Percentiles rank a stretch among this genome's conserved stretches.
Evolutionary conservation across 1,140 invertebrate species (phyloP).

Genomic region (Zaprionus inermis): DNA sequence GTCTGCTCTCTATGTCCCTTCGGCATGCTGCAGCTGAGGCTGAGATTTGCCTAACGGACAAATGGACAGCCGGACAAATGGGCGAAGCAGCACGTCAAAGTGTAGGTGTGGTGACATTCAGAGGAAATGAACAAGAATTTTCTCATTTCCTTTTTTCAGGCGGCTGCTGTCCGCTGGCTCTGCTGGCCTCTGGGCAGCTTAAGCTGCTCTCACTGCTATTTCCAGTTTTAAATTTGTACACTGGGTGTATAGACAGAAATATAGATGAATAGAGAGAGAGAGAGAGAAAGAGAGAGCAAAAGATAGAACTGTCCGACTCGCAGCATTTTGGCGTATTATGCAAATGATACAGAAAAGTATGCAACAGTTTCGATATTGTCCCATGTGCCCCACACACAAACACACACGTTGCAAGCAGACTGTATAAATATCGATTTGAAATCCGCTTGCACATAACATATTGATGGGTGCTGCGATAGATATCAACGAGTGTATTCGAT

Average conservation of each 20-base stretch:
- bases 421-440: constrained; percentile 1
- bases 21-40: background rate
- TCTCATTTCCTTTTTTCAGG: constrained; percentile 73
- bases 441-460: constrained; percentile 6
- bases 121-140: constrained; percentile 78
- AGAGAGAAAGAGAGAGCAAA: background rate
- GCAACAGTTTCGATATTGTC: constrained; percentile 26
- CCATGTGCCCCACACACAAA: background rate
- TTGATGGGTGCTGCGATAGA: constrained; percentile 1
- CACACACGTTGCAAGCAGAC: background rate
- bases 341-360: constrained; percentile 23
- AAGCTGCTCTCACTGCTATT: background rate
- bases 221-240: constrained; percentile 6
- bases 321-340: constrained; percentile 10
- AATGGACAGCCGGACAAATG: background rate
- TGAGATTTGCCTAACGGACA: constrained; percentile 19
- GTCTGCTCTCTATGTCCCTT: background rate
- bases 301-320: background rate
- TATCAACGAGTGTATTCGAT: constrained; percentile 5
- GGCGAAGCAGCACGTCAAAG: constrained; percentile 13
- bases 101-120: constrained; percentile 64
- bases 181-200: constrained; percentile 2
- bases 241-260: background rate
- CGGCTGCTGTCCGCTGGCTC: constrained; percentile 24
- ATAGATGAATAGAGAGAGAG: background rate